These are phyloP conservation scores for Taxidea taxus DNA, from an alignment of 2,113 vertebrate genomes.

Conservation along the genomic window DNA sequence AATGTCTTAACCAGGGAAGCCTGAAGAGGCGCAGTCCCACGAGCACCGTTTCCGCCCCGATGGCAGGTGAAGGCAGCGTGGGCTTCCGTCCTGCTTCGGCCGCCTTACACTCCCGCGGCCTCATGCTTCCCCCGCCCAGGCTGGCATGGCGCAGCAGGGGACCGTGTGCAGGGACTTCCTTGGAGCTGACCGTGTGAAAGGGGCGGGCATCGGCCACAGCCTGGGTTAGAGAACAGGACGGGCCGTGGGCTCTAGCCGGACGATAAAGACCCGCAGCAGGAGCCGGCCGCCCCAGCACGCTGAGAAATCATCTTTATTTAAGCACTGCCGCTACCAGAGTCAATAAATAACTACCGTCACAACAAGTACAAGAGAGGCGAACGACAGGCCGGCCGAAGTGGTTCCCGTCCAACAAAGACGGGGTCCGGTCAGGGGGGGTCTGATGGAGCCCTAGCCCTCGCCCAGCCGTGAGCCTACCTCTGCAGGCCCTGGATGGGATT, in stretches of 20 bases:
- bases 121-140: neutral
- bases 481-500: neutral
- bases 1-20: neutral
- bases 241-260: neutral
- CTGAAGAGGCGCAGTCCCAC: neutral
- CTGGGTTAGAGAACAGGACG: neutral
- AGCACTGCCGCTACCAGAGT: conserved; percentile 75
- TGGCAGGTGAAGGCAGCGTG: neutral
- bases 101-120: neutral
- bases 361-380: conserved; percentile 46
- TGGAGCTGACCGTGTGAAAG: neutral
- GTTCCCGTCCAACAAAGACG: conserved; percentile 15
- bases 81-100: neutral
- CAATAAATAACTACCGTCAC: conserved; percentile 71
- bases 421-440: conserved; percentile 30
- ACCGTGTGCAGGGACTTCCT: neutral
- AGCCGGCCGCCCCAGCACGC: conserved; percentile 16
- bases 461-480: neutral
- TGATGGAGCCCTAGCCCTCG: neutral
- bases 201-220: neutral
- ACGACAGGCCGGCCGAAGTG: neutral
- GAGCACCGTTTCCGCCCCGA: neutral
- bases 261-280: neutral
- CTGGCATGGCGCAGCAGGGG: accelerated
- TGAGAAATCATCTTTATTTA: conserved; percentile 81